These are phyloP conservation scores for Phenacoccus solenopsis DNA, from an alignment of 1,140 invertebrate genomes.

Conservation along the genomic window DNA sequence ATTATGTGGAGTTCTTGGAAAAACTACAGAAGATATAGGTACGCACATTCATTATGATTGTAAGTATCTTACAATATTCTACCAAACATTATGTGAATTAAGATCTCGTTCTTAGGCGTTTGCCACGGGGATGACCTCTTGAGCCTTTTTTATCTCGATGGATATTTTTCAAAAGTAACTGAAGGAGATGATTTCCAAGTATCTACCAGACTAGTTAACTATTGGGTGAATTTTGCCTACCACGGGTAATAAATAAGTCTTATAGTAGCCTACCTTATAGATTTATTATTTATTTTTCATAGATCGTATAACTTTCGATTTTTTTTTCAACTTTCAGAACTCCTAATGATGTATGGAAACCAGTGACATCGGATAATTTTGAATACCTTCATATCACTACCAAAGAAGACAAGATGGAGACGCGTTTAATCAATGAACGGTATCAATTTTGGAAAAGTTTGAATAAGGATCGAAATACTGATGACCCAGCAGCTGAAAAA, in stretches of 20 bases:
- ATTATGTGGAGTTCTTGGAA: neutral
- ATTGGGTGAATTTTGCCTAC: neutral
- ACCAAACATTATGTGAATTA: neutral
- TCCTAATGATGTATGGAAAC: neutral
- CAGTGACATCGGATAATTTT: neutral
- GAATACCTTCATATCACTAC: neutral
- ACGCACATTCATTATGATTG: neutral
- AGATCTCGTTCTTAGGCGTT: neutral
- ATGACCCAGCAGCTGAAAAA: no score
- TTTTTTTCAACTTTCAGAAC: no score
- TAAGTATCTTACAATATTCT: no score
- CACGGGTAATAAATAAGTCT: no score
- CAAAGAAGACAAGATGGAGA: neutral
- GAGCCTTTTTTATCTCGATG: neutral
- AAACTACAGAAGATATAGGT: neutral
- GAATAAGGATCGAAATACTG: no score
- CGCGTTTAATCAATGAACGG: neutral
- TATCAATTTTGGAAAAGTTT: conserved; percentile 7
- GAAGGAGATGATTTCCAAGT: neutral
- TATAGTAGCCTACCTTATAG: no score
- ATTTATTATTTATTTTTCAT: no score
- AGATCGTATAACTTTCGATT: no score
- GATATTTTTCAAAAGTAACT: neutral
- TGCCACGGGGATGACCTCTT: neutral
- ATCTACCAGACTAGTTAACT: neutral